Conservation (phyloP, 2,888 invertebrate genomes). For the Tipula helvola region DNA sequence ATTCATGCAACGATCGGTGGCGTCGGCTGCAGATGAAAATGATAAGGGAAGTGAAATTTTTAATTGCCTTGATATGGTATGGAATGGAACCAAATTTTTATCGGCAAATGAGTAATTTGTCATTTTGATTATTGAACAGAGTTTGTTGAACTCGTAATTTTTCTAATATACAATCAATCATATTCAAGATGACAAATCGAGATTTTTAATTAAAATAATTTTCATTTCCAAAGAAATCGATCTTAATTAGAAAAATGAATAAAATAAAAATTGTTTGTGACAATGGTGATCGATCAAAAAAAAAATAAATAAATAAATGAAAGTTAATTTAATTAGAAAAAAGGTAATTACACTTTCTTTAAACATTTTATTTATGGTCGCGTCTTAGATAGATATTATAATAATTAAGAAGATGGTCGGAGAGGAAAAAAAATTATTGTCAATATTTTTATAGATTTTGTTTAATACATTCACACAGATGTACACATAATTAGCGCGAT, state of each 20-base stretch:
- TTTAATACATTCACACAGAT: neutral
- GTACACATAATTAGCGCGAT: neutral
- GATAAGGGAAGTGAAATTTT: conserved; percentile 27
- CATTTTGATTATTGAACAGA: neutral
- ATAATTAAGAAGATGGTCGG: neutral
- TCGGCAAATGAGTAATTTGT: conserved; percentile 6
- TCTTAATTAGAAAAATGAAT: neutral
- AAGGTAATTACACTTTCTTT: neutral
- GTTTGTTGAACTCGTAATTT: neutral
- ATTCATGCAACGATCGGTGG: neutral
- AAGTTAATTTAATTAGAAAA: neutral
- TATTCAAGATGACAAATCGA: neutral
- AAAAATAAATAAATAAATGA: neutral
- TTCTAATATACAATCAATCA: neutral
- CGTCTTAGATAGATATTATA: neutral
- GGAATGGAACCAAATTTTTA: conserved; percentile 24
- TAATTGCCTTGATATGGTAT: conserved; percentile 38
- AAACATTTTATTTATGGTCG: neutral
- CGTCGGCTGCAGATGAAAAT: conserved; percentile 17
- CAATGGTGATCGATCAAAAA: neutral
- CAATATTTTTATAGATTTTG: neutral
- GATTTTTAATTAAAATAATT: conserved; percentile 6
- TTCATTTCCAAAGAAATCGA: neutral
- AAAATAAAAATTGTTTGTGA: neutral
- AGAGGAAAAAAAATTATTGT: neutral